These are phyloP conservation scores for Andricus quercusramuli DNA, from an alignment of 2,888 invertebrate species.

Conservation along the genomic window DNA sequence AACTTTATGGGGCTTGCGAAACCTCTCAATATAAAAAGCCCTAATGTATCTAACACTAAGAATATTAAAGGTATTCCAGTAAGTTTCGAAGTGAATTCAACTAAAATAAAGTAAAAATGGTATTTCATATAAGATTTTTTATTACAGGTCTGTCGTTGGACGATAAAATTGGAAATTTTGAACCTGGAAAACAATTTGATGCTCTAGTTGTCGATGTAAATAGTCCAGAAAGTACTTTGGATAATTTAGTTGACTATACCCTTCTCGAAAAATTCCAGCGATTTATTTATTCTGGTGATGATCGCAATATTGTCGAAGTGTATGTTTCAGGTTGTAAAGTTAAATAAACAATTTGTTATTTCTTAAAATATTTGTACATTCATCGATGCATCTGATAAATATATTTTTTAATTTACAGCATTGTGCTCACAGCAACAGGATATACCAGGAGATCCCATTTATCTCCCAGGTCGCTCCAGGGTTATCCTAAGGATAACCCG, in stretches of 20 bases:
- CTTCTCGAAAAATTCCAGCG: constrained; percentile 85
- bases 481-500: no score
- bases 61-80: background rate
- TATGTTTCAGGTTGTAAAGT: constrained; percentile 86
- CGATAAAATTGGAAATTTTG: constrained; percentile 89
- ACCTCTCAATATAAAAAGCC: no score
- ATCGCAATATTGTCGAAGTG: constrained; percentile 88
- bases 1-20: no score
- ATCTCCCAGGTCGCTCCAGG: no score
- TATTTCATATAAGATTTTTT: constrained; percentile 61
- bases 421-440: no score
- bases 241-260: constrained; percentile 80
- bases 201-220: constrained; percentile 88
- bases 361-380: background rate
- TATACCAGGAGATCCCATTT: no score
- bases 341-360: constrained; percentile 68
- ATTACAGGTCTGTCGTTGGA: constrained; percentile 86
- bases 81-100: constrained; percentile 37
- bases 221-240: constrained; percentile 79
- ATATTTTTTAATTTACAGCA: no score
- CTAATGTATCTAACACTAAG: constrained; percentile 32
- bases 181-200: constrained; percentile 91
- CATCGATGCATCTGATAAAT: background rate
- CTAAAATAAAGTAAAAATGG: background rate
- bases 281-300: constrained; percentile 90